These are phyloP conservation scores for Pipra filicauda DNA, from an alignment of 2,113 vertebrate genomes.

Conservation along the genomic window DNA sequence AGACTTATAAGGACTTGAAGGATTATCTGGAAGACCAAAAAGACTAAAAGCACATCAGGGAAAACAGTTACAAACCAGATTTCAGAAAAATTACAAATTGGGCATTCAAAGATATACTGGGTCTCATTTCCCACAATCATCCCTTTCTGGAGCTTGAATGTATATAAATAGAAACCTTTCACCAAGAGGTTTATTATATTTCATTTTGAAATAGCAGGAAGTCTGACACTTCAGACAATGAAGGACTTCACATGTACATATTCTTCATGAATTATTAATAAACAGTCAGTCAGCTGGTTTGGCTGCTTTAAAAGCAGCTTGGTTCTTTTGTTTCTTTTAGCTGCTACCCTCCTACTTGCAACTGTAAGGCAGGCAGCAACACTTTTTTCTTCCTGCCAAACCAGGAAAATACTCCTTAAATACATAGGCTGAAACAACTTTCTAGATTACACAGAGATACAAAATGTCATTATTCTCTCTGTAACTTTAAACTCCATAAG, in stretches of 20 bases:
- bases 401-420: neutral
- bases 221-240: constrained; percentile 23
- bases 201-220: neutral
- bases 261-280: constrained; percentile 31
- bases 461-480: neutral
- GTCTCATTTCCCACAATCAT: neutral
- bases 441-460: neutral
- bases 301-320: neutral
- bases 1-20: neutral
- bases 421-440: neutral
- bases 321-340: neutral
- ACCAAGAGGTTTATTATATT: neutral
- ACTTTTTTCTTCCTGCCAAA: neutral
- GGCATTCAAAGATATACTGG: neutral
- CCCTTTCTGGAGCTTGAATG: neutral
- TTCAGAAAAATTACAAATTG: constrained; percentile 2
- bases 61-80: constrained; percentile 22
- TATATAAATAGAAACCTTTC: constrained; percentile 25
- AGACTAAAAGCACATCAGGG: neutral
- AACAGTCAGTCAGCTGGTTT: neutral
- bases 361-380: neutral
- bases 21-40: constrained; percentile 7
- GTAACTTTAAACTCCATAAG: neutral
- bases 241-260: neutral
- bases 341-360: neutral